Percentiles rank a stretch among this genome's conserved stretches.
Conservation (phyloP, 1,140 invertebrate species). For the Elymnias hypermnestra region DNA sequence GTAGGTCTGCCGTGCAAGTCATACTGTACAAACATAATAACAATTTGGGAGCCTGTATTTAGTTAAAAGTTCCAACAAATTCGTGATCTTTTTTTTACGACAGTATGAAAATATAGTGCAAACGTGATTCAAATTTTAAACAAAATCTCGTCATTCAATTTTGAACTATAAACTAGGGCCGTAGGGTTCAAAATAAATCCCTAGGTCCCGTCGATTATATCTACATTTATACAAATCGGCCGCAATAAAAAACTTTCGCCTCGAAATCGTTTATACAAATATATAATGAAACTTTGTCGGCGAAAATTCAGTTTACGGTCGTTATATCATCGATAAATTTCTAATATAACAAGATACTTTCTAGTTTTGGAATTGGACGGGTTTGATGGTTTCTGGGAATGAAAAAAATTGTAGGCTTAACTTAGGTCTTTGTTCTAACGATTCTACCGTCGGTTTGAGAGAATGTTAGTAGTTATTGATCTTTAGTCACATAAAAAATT, state of each 20-base stretch:
- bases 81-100: no score
- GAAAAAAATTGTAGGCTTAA: not conserved
- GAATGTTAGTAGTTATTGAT: no score
- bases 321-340: slow-evolving; percentile 1
- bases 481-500: not conserved
- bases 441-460: no score
- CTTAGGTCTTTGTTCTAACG: not conserved
- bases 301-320: slow-evolving; percentile 5
- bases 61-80: not conserved
- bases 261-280: slow-evolving; percentile 17
- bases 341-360: not conserved
- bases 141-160: slow-evolving; percentile 2
- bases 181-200: slow-evolving; percentile 3
- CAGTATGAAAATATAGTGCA: no score
- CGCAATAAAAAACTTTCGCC: slow-evolving; percentile 5
- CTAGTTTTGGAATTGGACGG: not conserved
- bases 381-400: not conserved
- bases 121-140: not conserved
- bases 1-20: not conserved
- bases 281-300: slow-evolving; percentile 1
- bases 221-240: slow-evolving; percentile 16
- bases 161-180: not conserved
- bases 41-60: not conserved
- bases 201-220: slow-evolving; percentile 6
- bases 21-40: no score